phyloP scores from a whole-genome alignment of 2,888 invertebrate species.

The Omphaloscelis lunosa region DNA sequence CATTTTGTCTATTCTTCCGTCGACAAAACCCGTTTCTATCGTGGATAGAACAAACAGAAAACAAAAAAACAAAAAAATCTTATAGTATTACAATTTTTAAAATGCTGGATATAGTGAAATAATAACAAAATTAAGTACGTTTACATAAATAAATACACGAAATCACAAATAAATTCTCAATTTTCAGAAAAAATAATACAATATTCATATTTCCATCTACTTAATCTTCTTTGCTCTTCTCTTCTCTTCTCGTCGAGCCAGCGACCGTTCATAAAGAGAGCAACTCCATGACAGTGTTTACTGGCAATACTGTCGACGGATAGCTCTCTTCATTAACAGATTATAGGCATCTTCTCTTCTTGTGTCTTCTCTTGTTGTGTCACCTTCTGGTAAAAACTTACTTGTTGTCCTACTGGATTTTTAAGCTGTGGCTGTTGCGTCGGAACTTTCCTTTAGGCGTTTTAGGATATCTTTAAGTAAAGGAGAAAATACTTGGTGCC shows the following conservation, averaged over 20 bases:
- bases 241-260: conserved; percentile 80
- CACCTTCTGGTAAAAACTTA: conserved; percentile 10
- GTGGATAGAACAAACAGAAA: too few relatives aligned
- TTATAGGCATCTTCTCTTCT: conserved; percentile 80
- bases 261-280: conserved; percentile 99
- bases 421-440: neutral
- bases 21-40: too few relatives aligned
- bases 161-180: neutral
- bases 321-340: conserved; percentile 99
- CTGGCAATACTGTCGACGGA: conserved; percentile 99
- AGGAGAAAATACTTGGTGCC: too few relatives aligned
- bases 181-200: neutral
- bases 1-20: too few relatives aligned
- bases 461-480: too few relatives aligned
- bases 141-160: neutral
- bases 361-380: conserved; percentile 4
- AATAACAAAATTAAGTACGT: neutral
- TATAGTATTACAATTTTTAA: too few relatives aligned
- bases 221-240: conserved; percentile 20
- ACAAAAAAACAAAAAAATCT: too few relatives aligned
- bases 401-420: neutral
- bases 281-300: conserved; percentile 99
- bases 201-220: neutral
- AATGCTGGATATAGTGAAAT: neutral
- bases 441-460: neutral